phyloP scores from a whole-genome alignment of 2,888 invertebrate genomes.

The Hirtodrosophila duncani region DNA sequence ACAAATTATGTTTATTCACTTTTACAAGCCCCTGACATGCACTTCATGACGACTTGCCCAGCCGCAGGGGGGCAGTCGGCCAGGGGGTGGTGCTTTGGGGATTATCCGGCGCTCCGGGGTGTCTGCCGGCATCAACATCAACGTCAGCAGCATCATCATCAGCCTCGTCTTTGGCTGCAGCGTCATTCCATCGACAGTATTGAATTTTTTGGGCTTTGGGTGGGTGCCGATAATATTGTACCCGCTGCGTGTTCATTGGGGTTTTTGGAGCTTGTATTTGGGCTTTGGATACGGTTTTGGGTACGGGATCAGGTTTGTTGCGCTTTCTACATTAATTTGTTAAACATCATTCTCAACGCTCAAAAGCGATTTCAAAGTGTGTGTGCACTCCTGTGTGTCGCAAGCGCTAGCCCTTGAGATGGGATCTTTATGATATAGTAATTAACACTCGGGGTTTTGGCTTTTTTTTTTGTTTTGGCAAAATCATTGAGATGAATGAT shows the following conservation, averaged over 20 bases:
- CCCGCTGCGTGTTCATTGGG: slow-evolving; percentile 55
- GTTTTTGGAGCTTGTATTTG: neutral
- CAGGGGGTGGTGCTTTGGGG: slow-evolving; percentile 23
- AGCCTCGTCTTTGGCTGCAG: slow-evolving; percentile 26
- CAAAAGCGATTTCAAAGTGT: slow-evolving; percentile 11
- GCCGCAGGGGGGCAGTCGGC: slow-evolving; percentile 14
- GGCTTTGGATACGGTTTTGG: neutral
- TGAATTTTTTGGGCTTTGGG: slow-evolving; percentile 57
- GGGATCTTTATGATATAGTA: slow-evolving; percentile 34
- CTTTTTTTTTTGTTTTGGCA: too few relatives aligned
- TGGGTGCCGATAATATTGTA: slow-evolving; percentile 61
- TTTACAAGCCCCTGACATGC: slow-evolving; percentile 72
- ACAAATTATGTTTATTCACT: slow-evolving; percentile 72
- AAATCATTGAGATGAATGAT: too few relatives aligned
- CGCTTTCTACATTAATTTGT: slow-evolving; percentile 70
- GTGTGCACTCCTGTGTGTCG: slow-evolving; percentile 49
- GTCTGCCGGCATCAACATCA: slow-evolving; percentile 65
- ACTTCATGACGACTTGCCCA: slow-evolving; percentile 35
- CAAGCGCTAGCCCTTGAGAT: slow-evolving; percentile 25
- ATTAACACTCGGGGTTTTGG: too few relatives aligned
- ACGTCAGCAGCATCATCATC: slow-evolving; percentile 57
- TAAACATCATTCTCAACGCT: slow-evolving; percentile 56
- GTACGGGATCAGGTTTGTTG: slow-evolving; percentile 35
- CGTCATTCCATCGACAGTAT: slow-evolving; percentile 55
- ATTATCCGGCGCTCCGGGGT: slow-evolving; percentile 60